Evolutionary conservation across 1,140 invertebrate genomes (phyloP).

Genomic region (Dinothrombium tinctorium): DNA sequence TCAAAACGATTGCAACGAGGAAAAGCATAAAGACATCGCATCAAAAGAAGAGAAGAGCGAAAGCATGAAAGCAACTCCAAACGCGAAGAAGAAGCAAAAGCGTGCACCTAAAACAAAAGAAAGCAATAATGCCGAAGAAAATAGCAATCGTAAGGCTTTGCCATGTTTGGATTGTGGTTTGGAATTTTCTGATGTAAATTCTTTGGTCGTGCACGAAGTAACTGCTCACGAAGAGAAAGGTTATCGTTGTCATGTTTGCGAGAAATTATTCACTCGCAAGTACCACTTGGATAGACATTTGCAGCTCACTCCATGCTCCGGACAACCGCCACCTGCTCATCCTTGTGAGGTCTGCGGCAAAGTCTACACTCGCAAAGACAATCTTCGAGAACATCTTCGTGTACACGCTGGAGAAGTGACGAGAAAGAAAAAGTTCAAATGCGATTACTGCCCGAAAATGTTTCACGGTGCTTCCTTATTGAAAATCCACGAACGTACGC

Average conservation of each 20-base stretch:
- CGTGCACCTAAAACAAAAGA: too few relatives aligned
- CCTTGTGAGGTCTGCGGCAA: conserved; percentile 44
- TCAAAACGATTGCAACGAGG: too few relatives aligned
- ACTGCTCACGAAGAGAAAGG: conserved; percentile 1
- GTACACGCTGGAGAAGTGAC: conserved; percentile 39
- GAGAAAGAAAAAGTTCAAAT: conserved; percentile 35
- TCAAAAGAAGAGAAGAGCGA: too few relatives aligned
- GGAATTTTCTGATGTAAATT: conserved; percentile 1
- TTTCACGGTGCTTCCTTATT: conserved; percentile 39
- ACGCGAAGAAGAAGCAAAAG: too few relatives aligned
- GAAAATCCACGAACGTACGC: conserved; percentile 38
- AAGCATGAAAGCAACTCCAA: too few relatives aligned
- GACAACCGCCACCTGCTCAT: conserved; percentile 28
- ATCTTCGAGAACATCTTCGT: conserved; percentile 44
- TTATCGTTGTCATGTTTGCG: conserved; percentile 14
- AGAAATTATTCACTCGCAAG: conserved; percentile 34
- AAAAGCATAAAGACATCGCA: too few relatives aligned
- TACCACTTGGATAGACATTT: conserved; percentile 49
- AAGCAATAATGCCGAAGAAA: too few relatives aligned
- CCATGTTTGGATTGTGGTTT: background rate
- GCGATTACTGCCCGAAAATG: conserved; percentile 39
- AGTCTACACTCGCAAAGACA: conserved; percentile 45
- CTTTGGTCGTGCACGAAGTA: conserved; percentile 1
- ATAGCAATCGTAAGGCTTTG: background rate
- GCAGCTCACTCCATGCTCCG: conserved; percentile 42